Evolutionary conservation across 2,113 vertebrate species (phyloP), one percentile per base, ranked within the genome.

Genomic region (Rhinichthys klamathensis): DNA sequence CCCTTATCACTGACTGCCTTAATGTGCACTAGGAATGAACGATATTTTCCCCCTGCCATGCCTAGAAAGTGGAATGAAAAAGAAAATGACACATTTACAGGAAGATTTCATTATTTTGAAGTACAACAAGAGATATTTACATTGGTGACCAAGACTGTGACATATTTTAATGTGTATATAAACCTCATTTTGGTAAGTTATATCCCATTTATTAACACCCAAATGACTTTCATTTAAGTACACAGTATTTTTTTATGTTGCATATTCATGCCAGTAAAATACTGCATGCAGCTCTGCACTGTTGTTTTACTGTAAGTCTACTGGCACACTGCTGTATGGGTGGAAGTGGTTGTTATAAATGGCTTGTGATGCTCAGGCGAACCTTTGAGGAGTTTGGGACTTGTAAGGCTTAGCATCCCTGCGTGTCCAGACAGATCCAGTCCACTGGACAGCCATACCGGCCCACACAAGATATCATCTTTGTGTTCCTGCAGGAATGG

Each of bases 381-480:
- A 99, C 98, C 98, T 97, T 99, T 99, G 87, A 99, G 97, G 89
- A 99, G 96, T 91, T 98, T 99, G 89, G 98, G 97, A 90, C 98
- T 99, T 84, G 98, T 98, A 89, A 99, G 93, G 49, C 98, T 99
- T 88, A 99, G 92, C 98, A 99, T 99, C 85, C 98, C 98, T 30
- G 97, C 97, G 86, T 99, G 97, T 76, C 97, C 98, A 35, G 98
- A 99, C 0, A 99, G 95, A 91, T 99, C 98, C 89, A 99, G 96
- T 60, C 98, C 98, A 92, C 97, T 97, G 92, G 97, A 97, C 90
- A 99, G 90, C 98, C 98, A 99, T 25, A 99, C 97, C 1, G 98
- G 98, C 69, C 98, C 98, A 86, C 98, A 99, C 21, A 99, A 92
- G 90, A 99, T 98, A 90, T 99, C 98, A 91, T 99, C 98, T 85